These are phyloP conservation scores for Gracilinanus agilis DNA, from an alignment of 2,113 vertebrate genomes.

Conservation along the genomic window DNA sequence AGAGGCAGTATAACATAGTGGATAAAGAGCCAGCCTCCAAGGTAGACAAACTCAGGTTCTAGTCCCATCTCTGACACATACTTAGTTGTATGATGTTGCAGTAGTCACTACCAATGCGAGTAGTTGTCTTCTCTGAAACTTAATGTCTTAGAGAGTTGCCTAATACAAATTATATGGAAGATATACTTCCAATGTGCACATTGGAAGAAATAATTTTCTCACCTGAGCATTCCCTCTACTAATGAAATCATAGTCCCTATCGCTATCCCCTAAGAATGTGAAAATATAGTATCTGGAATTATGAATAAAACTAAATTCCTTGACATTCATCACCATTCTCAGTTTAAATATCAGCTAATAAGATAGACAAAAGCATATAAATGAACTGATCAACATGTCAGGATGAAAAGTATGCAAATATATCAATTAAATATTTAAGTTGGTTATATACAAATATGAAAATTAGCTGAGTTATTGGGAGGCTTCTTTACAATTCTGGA, in stretches of 20 bases:
- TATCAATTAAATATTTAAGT: neutral
- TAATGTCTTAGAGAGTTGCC: no score
- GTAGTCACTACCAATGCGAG: neutral
- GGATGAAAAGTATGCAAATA: neutral
- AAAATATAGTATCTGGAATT: neutral
- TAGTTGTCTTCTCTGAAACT: neutral
- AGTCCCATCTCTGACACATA: neutral
- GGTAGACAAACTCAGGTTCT: neutral
- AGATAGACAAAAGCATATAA: neutral
- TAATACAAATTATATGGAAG: neutral
- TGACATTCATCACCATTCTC: neutral
- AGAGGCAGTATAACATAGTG: neutral
- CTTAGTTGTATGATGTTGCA: neutral
- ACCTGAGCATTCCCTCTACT: neutral
- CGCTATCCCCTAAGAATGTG: neutral
- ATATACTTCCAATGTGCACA: neutral
- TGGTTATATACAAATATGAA: rapidly evolving
- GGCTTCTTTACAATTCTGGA: neutral
- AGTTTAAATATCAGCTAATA: neutral
- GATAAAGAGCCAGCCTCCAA: neutral
- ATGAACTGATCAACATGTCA: rapidly evolving
- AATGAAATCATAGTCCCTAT: neutral
- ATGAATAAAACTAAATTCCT: neutral
- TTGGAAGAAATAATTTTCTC: neutral
- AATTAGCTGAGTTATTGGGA: neutral